Evolutionary conservation across 2,113 vertebrate species (phyloP), one percentile per base, ranked within the genome.

Genomic region (Pelusios castaneus): DNA sequence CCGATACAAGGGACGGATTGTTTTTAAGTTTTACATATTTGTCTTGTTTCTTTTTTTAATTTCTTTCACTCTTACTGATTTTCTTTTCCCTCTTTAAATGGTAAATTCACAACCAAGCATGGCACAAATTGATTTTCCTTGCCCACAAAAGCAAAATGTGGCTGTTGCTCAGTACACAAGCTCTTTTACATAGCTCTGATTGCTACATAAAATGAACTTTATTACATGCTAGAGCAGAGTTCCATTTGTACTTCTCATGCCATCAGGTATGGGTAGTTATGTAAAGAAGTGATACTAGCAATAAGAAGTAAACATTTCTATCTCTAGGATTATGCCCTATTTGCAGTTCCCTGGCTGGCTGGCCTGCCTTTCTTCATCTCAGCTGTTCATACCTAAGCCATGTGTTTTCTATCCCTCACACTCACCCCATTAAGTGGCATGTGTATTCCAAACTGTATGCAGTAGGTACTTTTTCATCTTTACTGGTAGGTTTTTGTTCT

Each of bases 361-460:
- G 86, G 70, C 87, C 81, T 84, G 67, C 80, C 83, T 81, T 89
- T 75, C 70, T 94, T 89, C 77, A 85, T 82, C 92, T 93, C 96
- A 83, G 77, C 87, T 91, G 55, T 81, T 92, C 82, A 60, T 34
- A 19, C 11, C 79, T 90, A 78, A 91, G 41, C 89, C 38, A 6
- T 67, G 89, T 82, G 94, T 52, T 89, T 91, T 77, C 41, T 56
- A 58, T 89, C 70, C 55, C 6, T 19, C 10, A 2, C 84, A 34
- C 85, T 77, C 63, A 70, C 34, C 77, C 41, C 4, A 0, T 47
- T 58, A 91, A 87, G 77, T 54, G 76, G 34, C 58, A n/a, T 86
- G 47, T 78, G 88, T 38, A 1, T 63, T 77, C 63, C 34, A 12
- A 91, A 16, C 12, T 90, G 67, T 45, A 55, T 75, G 34, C 67